Evolutionary conservation across 2,888 invertebrate genomes (phyloP).

Genomic region (Dermolepida albohirtum): DNA sequence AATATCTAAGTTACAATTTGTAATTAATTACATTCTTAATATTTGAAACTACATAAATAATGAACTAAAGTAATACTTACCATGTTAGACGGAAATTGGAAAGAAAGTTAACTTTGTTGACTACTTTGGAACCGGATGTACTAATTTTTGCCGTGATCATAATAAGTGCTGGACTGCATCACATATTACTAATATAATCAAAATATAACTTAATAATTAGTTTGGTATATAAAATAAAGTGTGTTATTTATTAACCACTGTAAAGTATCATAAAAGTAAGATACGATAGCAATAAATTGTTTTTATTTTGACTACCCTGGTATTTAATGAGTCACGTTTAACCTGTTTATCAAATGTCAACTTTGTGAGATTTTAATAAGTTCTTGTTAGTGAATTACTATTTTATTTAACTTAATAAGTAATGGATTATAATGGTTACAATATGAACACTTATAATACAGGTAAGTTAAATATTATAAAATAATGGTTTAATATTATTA

Average conservation of each 20-base stretch:
- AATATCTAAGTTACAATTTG: neutral
- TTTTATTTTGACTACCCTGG: neutral
- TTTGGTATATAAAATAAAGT: no score
- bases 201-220: no score
- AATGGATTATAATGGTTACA: slow-evolving; percentile 36
- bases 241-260: no score
- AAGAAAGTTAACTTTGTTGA: slow-evolving; percentile 28
- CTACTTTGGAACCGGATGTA: slow-evolving; percentile 26
- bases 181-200: no score
- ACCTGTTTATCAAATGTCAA: slow-evolving; percentile 7
- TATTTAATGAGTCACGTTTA: neutral
- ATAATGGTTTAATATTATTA: neutral
- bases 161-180: neutral
- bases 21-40: slow-evolving; percentile 1
- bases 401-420: no score
- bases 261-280: no score
- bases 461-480: slow-evolving; percentile 23
- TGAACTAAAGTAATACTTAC: slow-evolving; percentile 47
- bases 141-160: slow-evolving; percentile 10
- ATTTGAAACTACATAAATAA: slow-evolving; percentile 18
- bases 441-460: slow-evolving; percentile 8
- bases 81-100: slow-evolving; percentile 50
- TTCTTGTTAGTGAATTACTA: no score
- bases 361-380: neutral
- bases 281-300: neutral